Evolutionary conservation across 2,113 vertebrate species (phyloP).

Genomic region (Albula glossodonta): DNA sequence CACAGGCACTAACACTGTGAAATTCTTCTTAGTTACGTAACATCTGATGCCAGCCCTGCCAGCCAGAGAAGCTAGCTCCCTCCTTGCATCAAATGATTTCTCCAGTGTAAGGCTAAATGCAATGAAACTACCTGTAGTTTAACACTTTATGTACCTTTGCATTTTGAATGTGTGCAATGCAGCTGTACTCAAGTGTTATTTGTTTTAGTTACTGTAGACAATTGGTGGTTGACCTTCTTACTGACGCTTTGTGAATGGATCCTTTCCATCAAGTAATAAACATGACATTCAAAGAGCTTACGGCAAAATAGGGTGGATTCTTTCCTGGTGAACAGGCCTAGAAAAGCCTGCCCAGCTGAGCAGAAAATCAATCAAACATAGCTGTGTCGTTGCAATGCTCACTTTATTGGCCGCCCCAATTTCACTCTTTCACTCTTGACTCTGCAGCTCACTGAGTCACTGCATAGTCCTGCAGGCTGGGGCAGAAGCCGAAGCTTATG

Average conservation of each 20-base stretch:
- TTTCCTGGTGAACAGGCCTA: not conserved
- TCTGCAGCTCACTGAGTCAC: not conserved
- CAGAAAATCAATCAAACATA: constrained; percentile 8
- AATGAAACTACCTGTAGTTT: not conserved
- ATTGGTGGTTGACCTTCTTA: not conserved
- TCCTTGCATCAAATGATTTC: not conserved
- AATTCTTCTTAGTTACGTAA: constrained; percentile 19
- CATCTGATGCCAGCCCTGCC: not conserved
- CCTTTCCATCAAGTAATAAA: constrained; percentile 1
- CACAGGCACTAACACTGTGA: constrained; percentile 7
- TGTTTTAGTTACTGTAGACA: not conserved
- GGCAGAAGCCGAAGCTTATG: not conserved
- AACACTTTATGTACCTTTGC: not conserved
- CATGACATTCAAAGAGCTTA: not conserved
- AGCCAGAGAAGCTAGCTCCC: not conserved
- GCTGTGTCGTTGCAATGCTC: not conserved
- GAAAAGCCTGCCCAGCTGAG: not conserved
- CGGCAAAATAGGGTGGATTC: not conserved
- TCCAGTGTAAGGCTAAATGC: not conserved
- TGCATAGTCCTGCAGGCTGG: not conserved
- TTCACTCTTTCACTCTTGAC: not conserved
- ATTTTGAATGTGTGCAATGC: not conserved
- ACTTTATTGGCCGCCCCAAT: not conserved
- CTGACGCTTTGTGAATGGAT: not conserved
- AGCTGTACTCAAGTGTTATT: not conserved